Conservation (phyloP, 2,113 vertebrate genomes). For the Pseudorectes ferrugineus region DNA sequence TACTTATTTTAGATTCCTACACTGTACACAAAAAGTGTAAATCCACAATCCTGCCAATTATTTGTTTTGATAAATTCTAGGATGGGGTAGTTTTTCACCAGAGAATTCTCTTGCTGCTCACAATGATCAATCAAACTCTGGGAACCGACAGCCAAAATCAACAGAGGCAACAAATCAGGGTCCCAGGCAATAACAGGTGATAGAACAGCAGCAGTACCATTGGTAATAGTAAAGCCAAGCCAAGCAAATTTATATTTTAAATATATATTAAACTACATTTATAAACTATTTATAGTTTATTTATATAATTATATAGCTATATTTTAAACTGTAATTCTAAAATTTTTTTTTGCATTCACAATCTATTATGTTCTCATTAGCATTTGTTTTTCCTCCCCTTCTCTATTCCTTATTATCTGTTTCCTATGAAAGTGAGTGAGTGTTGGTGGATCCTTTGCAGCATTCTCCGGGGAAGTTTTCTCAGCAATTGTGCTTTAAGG, state of each 20-base stretch:
- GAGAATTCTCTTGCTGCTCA: not conserved
- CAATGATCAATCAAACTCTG: not conserved
- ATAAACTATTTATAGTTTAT: not conserved
- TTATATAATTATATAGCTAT: not conserved
- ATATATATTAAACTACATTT: not conserved
- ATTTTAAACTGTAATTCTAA: not conserved
- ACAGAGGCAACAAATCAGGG: not conserved
- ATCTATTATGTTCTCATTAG: not conserved
- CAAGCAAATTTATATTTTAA: not conserved
- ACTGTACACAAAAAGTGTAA: not conserved
- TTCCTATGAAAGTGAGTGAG: not conserved
- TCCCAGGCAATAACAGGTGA: not conserved
- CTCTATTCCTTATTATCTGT: not conserved
- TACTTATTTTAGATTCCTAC: not conserved
- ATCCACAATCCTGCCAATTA: not conserved
- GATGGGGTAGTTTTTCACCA: not conserved
- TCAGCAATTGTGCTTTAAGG: not conserved
- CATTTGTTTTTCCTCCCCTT: not conserved
- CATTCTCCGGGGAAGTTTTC: not conserved
- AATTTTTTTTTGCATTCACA: not conserved
- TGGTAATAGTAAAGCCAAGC: not conserved
- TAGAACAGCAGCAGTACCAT: not conserved
- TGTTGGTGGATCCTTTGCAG: not conserved
- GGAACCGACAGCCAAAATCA: not conserved
- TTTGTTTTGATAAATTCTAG: not conserved